Evolutionary conservation across 2,113 vertebrate species (phyloP), one percentile per base, ranked within the genome.

Genomic region (Micronycteris hirsuta): DNA sequence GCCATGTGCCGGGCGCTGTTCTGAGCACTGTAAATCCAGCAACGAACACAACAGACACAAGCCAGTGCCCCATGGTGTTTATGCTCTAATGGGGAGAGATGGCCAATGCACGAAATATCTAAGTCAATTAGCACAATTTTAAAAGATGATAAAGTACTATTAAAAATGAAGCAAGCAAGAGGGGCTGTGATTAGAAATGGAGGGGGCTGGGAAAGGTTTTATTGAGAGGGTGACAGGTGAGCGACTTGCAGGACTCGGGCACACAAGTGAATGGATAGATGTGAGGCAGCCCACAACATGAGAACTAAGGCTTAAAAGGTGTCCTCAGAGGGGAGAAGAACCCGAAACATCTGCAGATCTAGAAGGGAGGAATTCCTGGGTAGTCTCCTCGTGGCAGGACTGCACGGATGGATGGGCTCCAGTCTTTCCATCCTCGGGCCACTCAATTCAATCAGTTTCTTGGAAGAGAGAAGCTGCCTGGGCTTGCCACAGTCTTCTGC

Each of bases 271-370:
- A 26, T 7, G 2, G 47, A 2, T 17, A 4, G 14, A 15, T 7
- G 33, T 5, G 13, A n/a, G 56, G 63, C 52, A 65, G 43, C 20
- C 2, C 38, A 19, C 9, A 26, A 10, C 41, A 12, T 45, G 36
- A 70, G 68, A 65, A 49, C 12, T 1, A 14, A 52, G 38, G 36
- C 8, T 41, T 33, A 26, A 33, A 38, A 20, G 38, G 36, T 19
- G 16, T 16, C 16, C 13, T 61, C 47, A 7, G 74, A 26, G 56
- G 80, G 22, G 54, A 86, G 67, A 73, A 45, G 38, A 52, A 19
- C 33, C 20, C 6, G 17, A 22, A 24, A 15, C 0, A 0, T 17
- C 7, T 11, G 10, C 38, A 61, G 31, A 14, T 43, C 5, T 4
- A 45, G 19, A n/a, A 54, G 61, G 54, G 77, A 67, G 14, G 68